Evolutionary conservation across 2,113 vertebrate genomes (phyloP), one percentile per base, ranked within the genome.

Genomic region (Reinhardtius hippoglossoides): DNA sequence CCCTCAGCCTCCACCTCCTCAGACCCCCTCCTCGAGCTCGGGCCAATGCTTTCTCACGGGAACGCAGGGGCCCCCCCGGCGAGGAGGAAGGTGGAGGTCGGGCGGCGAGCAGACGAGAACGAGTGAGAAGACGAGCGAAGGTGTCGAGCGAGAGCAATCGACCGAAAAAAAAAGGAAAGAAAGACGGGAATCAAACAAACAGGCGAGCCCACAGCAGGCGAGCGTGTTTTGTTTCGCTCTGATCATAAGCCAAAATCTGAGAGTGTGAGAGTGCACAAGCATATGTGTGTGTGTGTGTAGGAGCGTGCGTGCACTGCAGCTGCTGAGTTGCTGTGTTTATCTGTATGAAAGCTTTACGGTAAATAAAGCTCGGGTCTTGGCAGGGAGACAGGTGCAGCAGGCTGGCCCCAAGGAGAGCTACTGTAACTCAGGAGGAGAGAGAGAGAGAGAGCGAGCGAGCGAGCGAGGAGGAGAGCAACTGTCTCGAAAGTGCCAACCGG

Each of bases 301-400:
- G 64, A 48, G 61, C 67, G 63, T 44, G 5, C 63, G 56, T 60
- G 63, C 67, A 42, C 31, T 57, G 46, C 77, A 83, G 86, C 82
- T 84, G 84, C 81, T 48, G 81, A 68, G 77, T 74, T 76, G 78
- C 82, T 66, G 83, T 90, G 88, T 88, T 87, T 86, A 86, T 89
- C 83, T 80, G 80, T 77, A 71, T 60, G 81, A 86, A 89, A 87
- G 87, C 81, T 84, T 87, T 87, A 87, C 74, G 75, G 86, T 90
- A 89, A 89, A 93, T 91, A 86, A 89, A 87, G 81, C 85, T 71
- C 0, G 70, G 80, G 71, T 67, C 67, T 83, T 90, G 89, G 89
- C 88, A 87, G 57, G 14, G 44, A 87, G 86, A 91, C 85, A 89
- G 89, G 85, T 86, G 84, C 79, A 79, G 76, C 71, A 42, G 77